Evolutionary conservation across 2,888 invertebrate genomes (phyloP), one percentile per base, ranked within the genome.

Genomic region (Athrips mouffetella): DNA sequence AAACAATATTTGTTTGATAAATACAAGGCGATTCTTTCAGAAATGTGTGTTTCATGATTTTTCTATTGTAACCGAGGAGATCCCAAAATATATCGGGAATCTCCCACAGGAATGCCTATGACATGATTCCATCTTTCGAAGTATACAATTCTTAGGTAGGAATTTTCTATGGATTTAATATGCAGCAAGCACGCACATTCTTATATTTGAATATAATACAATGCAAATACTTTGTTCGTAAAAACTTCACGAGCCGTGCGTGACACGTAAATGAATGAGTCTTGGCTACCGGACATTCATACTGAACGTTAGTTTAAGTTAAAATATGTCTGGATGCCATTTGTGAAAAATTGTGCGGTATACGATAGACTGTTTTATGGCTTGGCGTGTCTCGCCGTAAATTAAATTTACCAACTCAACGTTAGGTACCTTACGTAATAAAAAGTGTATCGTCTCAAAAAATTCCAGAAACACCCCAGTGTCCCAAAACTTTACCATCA

Each of bases 201-300:
- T 41, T 53, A 55, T 55, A 37, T 16, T 31, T 10, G 20, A 37
- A 37, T 20, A 37, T 20, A 37, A 35, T 52, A 37, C 37, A 37
- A 35, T 52, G 49, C 54, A 54, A 55, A 57, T 56, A 40, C 48
- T 45, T 48, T 47, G 35, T 25, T 42, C 42, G 15, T 33, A 25
- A 33, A n/a, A 48, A 35, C 35, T 35, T 42, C 25, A 42, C 40
- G 41, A 37, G 35, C 30, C 29, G 39, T 21, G 31, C 45, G 30
- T 29, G 30, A 49, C 37, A 40, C 13, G 37, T 37, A 37, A 20
- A 37, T 20, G 20, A 37, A 37, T 37, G 37, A n/a, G 37, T 20
- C 20, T 37, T 18, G n/a, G 37, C 37, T 37, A 37, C 37, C 20
- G 37, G 37, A n/a, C 37, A 20, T 37, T 37, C 33, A 18, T 20